phyloP scores from a whole-genome alignment of 2,113 vertebrate species.

The Stigmatopora argus region DNA sequence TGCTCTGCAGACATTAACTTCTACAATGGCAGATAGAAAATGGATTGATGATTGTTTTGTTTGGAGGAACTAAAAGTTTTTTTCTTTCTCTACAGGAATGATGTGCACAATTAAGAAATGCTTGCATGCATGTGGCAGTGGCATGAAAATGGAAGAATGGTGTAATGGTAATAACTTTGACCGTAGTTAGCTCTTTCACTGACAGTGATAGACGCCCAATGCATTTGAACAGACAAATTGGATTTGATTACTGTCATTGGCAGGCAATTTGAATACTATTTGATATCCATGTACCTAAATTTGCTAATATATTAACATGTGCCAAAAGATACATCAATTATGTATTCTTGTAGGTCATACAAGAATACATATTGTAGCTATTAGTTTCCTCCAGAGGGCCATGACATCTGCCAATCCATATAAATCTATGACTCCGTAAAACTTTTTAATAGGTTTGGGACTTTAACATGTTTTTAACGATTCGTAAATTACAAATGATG shows the following conservation, averaged over 20 bases:
- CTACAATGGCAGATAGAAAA: neutral
- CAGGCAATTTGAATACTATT: neutral
- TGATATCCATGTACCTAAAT: neutral
- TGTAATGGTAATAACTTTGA: constrained; percentile 42
- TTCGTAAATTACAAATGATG: no score
- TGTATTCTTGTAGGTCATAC: no score
- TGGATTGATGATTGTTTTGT: neutral
- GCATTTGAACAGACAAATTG: no score
- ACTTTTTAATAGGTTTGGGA: no score
- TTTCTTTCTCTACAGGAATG: constrained; percentile 27
- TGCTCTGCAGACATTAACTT: neutral
- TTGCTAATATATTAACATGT: neutral
- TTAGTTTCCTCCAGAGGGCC: no score
- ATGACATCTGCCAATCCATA: no score
- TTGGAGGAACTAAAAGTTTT: constrained; percentile 1
- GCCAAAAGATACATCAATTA: no score
- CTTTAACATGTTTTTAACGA: no score
- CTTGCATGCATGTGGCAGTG: fast-evolving
- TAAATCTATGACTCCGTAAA: no score
- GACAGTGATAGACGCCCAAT: no score
- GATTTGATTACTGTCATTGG: no score
- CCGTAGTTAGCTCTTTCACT: neutral
- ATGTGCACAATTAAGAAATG: constrained; percentile 4
- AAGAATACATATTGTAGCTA: no score
- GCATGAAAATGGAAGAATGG: fast-evolving